These are phyloP conservation scores for Ceratoteleas bidentatus DNA, from an alignment of 1,140 invertebrate species.

Conservation along the genomic window DNA sequence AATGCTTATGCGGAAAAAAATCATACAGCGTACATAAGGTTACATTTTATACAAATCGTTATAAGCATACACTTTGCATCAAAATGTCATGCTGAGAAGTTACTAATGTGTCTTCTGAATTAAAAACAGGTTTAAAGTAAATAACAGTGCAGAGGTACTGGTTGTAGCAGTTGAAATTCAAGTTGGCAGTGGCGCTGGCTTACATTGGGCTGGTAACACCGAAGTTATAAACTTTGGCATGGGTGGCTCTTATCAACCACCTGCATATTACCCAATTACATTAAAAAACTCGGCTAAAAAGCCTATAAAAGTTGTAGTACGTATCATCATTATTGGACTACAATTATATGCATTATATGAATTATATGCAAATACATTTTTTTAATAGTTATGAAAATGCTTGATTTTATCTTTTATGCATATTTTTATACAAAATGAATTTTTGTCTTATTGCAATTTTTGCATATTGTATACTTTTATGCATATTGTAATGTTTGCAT, in stretches of 20 bases:
- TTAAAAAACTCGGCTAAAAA: conserved; percentile 88
- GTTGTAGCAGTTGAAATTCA: conserved; percentile 94
- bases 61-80: no score
- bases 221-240: conserved; percentile 93
- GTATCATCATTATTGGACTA: conserved; percentile 51
- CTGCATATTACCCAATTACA: conserved; percentile 85
- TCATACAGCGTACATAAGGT: conserved; percentile 91
- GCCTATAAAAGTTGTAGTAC: conserved; percentile 87
- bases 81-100: no score
- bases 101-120: neutral
- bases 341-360: no score
- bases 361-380: no score
- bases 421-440: no score
- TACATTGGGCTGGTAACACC: conserved; percentile 87
- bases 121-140: conserved; percentile 47
- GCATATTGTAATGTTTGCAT: no score
- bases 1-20: conserved; percentile 88
- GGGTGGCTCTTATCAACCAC: conserved; percentile 86
- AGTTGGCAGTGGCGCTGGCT: conserved; percentile 87
- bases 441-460: no score
- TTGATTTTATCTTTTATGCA: no score
- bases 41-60: conserved; percentile 9
- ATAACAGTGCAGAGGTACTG: conserved; percentile 84
- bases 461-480: no score
- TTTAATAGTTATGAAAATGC: no score